These are phyloP conservation scores for Polydrusus tereticollis DNA, from an alignment of 2,888 invertebrate genomes.

Conservation along the genomic window DNA sequence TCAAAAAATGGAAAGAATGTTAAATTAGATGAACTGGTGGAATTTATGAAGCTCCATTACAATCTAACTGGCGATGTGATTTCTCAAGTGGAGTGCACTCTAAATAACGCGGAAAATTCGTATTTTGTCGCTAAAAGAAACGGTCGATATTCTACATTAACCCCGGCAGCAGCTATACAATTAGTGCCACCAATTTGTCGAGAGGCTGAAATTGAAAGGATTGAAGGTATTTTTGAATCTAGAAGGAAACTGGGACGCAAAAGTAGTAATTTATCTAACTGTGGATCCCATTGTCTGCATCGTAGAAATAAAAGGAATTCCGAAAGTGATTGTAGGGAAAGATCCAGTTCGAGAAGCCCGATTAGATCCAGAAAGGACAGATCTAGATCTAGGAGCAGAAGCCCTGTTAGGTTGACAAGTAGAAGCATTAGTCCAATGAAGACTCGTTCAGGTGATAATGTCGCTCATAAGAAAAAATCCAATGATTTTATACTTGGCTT, in stretches of 20 bases:
- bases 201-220: slow-evolving; percentile 37
- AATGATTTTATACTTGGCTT: too few species aligned
- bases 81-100: slow-evolving; percentile 37
- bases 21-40: slow-evolving; percentile 32
- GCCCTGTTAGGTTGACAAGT: too few species aligned
- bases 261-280: not conserved
- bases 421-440: too few species aligned
- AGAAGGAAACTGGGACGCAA: slow-evolving; percentile 12
- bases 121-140: slow-evolving; percentile 31
- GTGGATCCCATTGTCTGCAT: not conserved
- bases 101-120: slow-evolving; percentile 33
- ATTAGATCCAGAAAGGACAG: not conserved
- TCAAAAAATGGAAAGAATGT: slow-evolving; percentile 26
- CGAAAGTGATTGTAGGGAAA: not conserved
- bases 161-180: slow-evolving; percentile 44
- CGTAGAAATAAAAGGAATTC: not conserved
- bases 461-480: too few species aligned
- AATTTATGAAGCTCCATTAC: slow-evolving; percentile 34
- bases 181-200: slow-evolving; percentile 32
- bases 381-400: too few species aligned
- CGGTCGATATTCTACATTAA: slow-evolving; percentile 33
- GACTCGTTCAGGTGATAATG: too few species aligned
- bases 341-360: not conserved
- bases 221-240: slow-evolving; percentile 30
- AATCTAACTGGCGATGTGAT: slow-evolving; percentile 35